Evolutionary conservation across 2,113 vertebrate genomes (phyloP).

Genomic region (Amblyornis subalaris): DNA sequence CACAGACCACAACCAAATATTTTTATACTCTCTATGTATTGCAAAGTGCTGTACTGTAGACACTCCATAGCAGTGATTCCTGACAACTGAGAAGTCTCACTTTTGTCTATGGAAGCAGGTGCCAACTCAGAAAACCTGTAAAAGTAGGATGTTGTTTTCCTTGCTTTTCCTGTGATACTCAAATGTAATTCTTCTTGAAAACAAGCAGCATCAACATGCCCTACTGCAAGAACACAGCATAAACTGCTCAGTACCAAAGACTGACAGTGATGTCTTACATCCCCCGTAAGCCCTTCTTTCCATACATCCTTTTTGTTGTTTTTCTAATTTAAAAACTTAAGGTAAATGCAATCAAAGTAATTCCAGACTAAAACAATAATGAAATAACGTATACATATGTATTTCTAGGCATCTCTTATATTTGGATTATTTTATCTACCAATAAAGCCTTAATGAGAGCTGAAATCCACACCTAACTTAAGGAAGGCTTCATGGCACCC

Average conservation of each 20-base stretch:
- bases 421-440: background rate
- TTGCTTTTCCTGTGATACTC: background rate
- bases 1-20: background rate
- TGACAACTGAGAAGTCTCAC: background rate
- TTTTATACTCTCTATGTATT: background rate
- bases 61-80: background rate
- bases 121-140: background rate
- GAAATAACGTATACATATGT: background rate
- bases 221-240: background rate
- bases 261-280: background rate
- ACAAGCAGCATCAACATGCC: background rate
- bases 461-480: background rate
- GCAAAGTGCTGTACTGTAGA: background rate
- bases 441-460: background rate
- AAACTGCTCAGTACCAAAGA: background rate
- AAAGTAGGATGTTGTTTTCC: background rate
- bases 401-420: background rate
- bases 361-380: background rate
- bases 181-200: background rate
- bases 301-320: background rate
- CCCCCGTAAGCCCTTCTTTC: background rate
- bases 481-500: background rate
- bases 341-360: background rate
- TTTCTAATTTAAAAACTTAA: background rate
- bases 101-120: background rate